phyloP scores from a whole-genome alignment of 2,113 vertebrate genomes.

The Rutilus rutilus region DNA sequence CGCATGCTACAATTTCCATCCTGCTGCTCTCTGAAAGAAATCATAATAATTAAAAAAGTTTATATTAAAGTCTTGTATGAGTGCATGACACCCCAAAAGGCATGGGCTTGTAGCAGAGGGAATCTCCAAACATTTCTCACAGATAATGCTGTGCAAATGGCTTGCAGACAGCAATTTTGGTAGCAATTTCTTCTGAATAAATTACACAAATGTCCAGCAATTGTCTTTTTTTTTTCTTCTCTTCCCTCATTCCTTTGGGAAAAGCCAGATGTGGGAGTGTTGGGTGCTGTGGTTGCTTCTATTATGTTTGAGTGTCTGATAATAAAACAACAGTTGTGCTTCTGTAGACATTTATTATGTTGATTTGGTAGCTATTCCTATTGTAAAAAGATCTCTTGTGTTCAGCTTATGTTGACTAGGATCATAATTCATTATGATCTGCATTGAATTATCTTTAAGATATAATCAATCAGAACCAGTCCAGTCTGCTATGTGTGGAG shows the following conservation, averaged over 20 bases:
- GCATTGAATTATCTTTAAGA: not conserved
- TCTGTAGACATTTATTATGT: constrained; percentile 23
- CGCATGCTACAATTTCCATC: too few species aligned
- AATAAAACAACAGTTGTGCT: constrained; percentile 26
- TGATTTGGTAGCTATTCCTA: not conserved
- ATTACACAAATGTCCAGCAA: constrained; percentile 77
- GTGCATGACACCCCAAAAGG: constrained; percentile 26
- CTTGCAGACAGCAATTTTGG: constrained; percentile 76
- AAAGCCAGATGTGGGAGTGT: constrained; percentile 69
- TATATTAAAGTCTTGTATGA: not conserved
- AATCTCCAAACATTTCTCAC: constrained; percentile 68
- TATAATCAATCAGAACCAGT: constrained; percentile 17
- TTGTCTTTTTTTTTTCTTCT: constrained; percentile 64
- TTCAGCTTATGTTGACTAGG: not conserved
- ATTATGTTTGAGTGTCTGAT: constrained; percentile 10
- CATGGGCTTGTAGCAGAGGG: not conserved
- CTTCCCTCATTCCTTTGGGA: constrained; percentile 56
- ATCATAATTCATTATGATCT: constrained; percentile 3
- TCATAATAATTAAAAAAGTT: not conserved
- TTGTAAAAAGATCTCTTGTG: constrained; percentile 1
- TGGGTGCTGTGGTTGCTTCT: constrained; percentile 53
- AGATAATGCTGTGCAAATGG: constrained; percentile 76
- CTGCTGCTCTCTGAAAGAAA: constrained; percentile 34
- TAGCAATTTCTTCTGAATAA: constrained; percentile 73
- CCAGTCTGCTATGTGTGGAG: constrained; percentile 19